These are phyloP conservation scores for Apoda limacodes DNA, from an alignment of 2,888 invertebrate genomes.

Conservation along the genomic window DNA sequence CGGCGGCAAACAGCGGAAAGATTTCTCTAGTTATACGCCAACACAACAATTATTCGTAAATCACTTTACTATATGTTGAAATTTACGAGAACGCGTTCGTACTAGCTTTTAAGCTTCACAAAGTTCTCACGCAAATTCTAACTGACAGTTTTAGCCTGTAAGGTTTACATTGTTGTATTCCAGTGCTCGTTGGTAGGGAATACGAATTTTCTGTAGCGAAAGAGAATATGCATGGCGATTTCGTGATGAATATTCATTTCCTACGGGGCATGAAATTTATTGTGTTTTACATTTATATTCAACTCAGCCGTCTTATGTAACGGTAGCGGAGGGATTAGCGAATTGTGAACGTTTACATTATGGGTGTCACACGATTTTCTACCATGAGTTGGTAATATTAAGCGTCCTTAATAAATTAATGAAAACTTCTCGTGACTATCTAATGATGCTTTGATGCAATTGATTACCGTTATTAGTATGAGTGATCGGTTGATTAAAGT, in stretches of 20 bases:
- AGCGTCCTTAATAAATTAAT: conserved; percentile 50
- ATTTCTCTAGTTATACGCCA: conserved; percentile 70
- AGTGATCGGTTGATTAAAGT: too few relatives aligned
- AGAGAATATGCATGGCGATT: conserved; percentile 70
- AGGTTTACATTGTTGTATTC: conserved; percentile 43
- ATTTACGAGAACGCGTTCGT: conserved; percentile 58
- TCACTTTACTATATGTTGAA: conserved; percentile 71
- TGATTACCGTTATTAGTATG: not conserved
- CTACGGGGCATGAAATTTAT: conserved; percentile 71
- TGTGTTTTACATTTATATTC: conserved; percentile 71
- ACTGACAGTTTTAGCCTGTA: conserved; percentile 36
- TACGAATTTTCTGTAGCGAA: conserved; percentile 57
- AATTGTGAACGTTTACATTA: conserved; percentile 63
- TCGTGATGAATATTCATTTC: conserved; percentile 71
- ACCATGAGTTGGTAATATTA: conserved; percentile 50
- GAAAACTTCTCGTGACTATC: conserved; percentile 48
- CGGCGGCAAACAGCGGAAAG: conserved; percentile 69
- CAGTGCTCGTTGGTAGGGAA: conserved; percentile 35
- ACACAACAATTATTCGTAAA: conserved; percentile 71
- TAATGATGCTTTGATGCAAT: conserved; percentile 27
- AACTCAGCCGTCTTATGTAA: conserved; percentile 68
- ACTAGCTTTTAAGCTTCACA: too few relatives aligned
- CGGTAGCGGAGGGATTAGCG: conserved; percentile 69
- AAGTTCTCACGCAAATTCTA: conserved; percentile 42
- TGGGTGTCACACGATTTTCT: conserved; percentile 45